Base-by-base conservation (phyloP, 2,113 vertebrate species). In the Eretmodus cyanostictus region DNA sequence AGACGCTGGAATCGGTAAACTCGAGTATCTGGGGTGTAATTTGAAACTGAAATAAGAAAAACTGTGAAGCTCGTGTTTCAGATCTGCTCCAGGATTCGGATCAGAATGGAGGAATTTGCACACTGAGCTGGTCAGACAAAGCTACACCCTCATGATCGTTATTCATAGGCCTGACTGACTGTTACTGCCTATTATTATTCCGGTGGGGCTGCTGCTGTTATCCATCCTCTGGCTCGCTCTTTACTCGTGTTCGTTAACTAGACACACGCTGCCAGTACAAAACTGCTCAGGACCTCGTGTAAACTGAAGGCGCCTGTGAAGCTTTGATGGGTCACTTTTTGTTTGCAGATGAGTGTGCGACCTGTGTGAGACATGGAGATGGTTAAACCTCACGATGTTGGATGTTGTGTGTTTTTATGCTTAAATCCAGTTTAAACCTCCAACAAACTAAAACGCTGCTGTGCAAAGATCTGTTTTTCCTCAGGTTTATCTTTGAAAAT, bases 191-290 rank as follows among this genome's bases (percentile, higher is more conserved):
- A 1, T 63, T 4, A 34, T 63, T 63, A 63, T 36, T 63, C 17
- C 0, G 0, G 16, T 36, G 59, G 1, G n/a, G 29, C 9, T 34
- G 57, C 59, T 11, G 57, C 59, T 7, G 2, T 63, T 61, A 7
- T 34, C 59, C 17, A 7, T 36, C 9, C 31, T 36, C 59, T 34
- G 59, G 59, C 59, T 36, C 29, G 17, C 29, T 36, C 31, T 19
- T 36, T 36, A 2, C 17, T 36, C 9, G 17, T 63, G 59, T 36
- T 63, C 4, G 17, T 63, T 36, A 19, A 63, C 31, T 31, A 6
- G 29, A 63, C 59, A 0, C 55, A 36, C 2, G 17, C 31, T 63
- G 59, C 29, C 31, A 4, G 59, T 36, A 19, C 59, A 63, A n/a
- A 36, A 66, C 17, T 36, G 61, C 59, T 36, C 61, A n/a, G 59